Evolutionary conservation across 2,888 invertebrate species (phyloP), one percentile per base, ranked within the genome.

Genomic region (Poecilus cupreus): DNA sequence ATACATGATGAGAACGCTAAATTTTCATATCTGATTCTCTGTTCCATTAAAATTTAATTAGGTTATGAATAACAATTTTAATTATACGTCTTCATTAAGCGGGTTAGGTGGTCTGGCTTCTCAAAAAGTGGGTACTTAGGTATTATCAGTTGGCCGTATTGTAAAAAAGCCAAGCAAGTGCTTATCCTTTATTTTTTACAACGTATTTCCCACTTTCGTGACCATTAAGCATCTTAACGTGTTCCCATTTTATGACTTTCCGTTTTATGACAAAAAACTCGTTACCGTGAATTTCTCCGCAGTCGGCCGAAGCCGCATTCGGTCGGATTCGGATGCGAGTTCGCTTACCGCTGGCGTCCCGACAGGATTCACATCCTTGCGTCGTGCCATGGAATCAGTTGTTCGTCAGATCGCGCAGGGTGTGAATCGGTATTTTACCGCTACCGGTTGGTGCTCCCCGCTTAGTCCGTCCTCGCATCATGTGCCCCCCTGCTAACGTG

Each of bases 191-290:
- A 75, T 75, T 49, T 75, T 75, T 72, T 72, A 24, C 74, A 39
- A 13, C 11, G 46, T 49, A 49, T 75, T 72, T 75, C 46, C 16
- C 74, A 51, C 49, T 74, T 74, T 74, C 6, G 54, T 37, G 37
- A 20, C 32, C 32, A 79, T 79, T 70, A 79, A 79, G 49, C 49
- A 68, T 70, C 70, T 64, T 64, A 79, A 64, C 51, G 68, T 51
- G 64, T 77, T 64, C 37, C 20, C 60, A 32, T 79, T 79, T 79
- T 79, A 79, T 68, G 79, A 70, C 79, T 79, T 70, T 79, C 24
- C 13, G 60, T 79, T 79, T 79, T 79, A 79, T 79, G 70, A 68
- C 51, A 79, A 79, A 79, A 79, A 79, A 43, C 64, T 79, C 68
- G 79, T 68, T 74, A 64, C 68, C 43, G 51, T 43, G 74, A 46